A percentile compares a stretch with the other conserved stretches of the same genome.
These are phyloP conservation scores for Drosophila setifemur DNA, from an alignment of 1,140 invertebrate species.

Conservation along the genomic window DNA sequence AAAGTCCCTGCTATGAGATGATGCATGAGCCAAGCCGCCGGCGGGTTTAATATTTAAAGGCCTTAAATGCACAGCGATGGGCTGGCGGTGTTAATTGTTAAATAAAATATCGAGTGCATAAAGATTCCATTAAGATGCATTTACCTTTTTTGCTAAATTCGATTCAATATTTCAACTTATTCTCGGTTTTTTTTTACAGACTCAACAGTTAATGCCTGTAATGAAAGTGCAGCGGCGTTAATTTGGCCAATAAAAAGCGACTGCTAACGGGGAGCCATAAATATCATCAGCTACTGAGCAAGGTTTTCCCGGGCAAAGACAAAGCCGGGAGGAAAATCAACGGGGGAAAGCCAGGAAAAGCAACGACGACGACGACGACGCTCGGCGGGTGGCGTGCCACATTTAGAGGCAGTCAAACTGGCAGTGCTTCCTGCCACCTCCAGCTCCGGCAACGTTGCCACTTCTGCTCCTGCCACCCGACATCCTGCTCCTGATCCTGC, in stretches of 20 bases:
- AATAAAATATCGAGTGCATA: too few species aligned
- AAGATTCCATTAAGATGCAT: too few species aligned
- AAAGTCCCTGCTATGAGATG: constrained; percentile 39
- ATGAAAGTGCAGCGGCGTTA: constrained; percentile 49
- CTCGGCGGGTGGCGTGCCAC: constrained; percentile 35
- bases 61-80: constrained; percentile 29
- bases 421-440: constrained; percentile 60
- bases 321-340: constrained; percentile 7
- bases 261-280: constrained; percentile 47
- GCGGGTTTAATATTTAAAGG: constrained; percentile 50
- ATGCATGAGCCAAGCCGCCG: constrained; percentile 41
- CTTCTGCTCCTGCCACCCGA: constrained; percentile 25
- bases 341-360: not conserved
- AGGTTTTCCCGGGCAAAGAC: constrained; percentile 21
- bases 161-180: too few species aligned
- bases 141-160: too few species aligned
- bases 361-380: too few species aligned
- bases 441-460: constrained; percentile 18
- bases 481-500: constrained; percentile 23
- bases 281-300: constrained; percentile 59
- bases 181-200: not conserved
- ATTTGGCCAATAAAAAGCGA: constrained; percentile 46
- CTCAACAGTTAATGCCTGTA: not conserved
- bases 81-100: too few species aligned
- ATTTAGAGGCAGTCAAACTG: constrained; percentile 73